These are phyloP conservation scores for Agonum fuliginosum DNA, from an alignment of 2,888 invertebrate genomes.

Conservation along the genomic window DNA sequence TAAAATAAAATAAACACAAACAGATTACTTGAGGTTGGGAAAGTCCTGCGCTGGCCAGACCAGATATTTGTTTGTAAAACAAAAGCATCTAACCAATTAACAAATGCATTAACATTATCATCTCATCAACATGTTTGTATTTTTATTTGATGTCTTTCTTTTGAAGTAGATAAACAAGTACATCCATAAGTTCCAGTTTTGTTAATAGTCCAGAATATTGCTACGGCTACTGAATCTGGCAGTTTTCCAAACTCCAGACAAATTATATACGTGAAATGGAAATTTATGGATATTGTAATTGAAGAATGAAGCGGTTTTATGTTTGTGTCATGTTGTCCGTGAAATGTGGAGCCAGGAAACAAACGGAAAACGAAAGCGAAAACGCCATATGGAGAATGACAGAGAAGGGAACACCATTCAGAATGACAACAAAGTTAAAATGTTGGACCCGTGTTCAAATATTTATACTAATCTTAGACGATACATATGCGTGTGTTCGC, in stretches of 20 bases:
- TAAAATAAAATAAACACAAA: too few species aligned
- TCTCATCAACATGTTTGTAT: neutral
- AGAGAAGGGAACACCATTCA: too few species aligned
- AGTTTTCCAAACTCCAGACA: conserved; percentile 4
- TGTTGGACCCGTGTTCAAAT: neutral
- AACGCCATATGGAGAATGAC: conserved; percentile 2
- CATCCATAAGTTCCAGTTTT: conserved; percentile 6
- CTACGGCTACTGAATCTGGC: conserved; percentile 12
- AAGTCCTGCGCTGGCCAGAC: too few species aligned
- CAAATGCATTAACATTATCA: conserved; percentile 2
- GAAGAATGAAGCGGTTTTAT: conserved; percentile 21
- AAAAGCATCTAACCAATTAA: neutral
- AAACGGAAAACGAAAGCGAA: conserved; percentile 2
- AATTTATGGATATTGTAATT: conserved; percentile 45
- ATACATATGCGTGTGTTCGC: neutral
- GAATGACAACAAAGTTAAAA: too few species aligned
- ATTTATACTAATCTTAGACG: conserved; percentile 1
- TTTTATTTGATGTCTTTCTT: neutral
- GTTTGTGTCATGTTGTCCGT: conserved; percentile 6
- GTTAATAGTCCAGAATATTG: conserved; percentile 11
- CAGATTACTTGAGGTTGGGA: too few species aligned
- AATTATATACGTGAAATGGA: conserved; percentile 28
- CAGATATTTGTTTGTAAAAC: too few species aligned
- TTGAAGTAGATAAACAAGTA: conserved; percentile 12
- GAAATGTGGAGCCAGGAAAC: conserved; percentile 14